phyloP scores from a whole-genome alignment of 2,888 invertebrate species.

The Notodonta dromedarius region DNA sequence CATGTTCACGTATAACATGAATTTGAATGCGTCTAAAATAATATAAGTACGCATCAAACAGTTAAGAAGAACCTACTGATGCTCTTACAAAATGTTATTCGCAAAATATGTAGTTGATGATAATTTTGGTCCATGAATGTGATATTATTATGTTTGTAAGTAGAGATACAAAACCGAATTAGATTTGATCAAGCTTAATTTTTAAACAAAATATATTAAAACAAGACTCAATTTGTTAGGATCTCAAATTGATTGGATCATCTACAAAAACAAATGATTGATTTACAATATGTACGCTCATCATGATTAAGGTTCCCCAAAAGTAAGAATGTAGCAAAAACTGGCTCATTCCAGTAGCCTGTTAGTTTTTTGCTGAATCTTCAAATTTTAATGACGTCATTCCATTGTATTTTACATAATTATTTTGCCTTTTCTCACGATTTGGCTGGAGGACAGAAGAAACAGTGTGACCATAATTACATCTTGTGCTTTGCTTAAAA shows the following conservation, averaged over 20 bases:
- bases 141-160: too few species aligned
- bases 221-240: background rate
- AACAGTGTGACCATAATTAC: background rate
- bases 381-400: background rate
- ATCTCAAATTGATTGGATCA: background rate
- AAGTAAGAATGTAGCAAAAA: background rate
- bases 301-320: background rate
- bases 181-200: background rate
- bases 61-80: too few species aligned
- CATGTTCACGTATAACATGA: too few species aligned
- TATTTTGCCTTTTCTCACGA: background rate
- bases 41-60: too few species aligned
- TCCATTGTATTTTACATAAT: background rate
- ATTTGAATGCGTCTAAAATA: too few species aligned
- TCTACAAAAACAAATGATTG: constrained; percentile 3
- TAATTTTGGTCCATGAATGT: too few species aligned
- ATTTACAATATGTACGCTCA: background rate
- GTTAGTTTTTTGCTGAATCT: background rate
- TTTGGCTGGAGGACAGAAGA: background rate
- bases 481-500: too few species aligned
- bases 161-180: too few species aligned
- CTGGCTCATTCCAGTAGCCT: background rate
- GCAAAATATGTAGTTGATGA: too few species aligned
- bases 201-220: background rate
- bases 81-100: too few species aligned